phyloP scores from a whole-genome alignment of 2,113 vertebrate species.

The Erythrocercus mccallii region DNA sequence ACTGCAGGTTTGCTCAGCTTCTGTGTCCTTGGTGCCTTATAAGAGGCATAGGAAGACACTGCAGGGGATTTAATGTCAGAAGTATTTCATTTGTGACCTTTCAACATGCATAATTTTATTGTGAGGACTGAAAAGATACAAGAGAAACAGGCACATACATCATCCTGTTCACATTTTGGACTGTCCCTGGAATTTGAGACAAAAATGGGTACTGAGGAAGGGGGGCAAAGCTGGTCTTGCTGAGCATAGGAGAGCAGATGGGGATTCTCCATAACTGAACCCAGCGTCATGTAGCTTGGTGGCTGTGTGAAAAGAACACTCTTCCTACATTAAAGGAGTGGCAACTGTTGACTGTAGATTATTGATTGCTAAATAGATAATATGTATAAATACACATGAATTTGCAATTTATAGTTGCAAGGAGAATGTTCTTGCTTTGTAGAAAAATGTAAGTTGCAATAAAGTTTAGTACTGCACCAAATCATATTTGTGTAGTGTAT shows the following conservation, averaged over 20 bases:
- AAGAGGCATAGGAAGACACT: not conserved
- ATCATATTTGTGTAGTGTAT: not conserved
- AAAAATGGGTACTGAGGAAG: not conserved
- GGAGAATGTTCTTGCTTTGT: not conserved
- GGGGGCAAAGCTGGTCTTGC: not conserved
- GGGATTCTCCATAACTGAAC: not conserved
- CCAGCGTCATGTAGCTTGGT: not conserved
- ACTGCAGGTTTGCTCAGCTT: not conserved
- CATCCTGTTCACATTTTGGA: not conserved
- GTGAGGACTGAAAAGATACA: not conserved
- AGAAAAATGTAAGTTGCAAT: not conserved
- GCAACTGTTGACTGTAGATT: not conserved
- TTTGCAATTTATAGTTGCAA: not conserved
- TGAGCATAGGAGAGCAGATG: not conserved
- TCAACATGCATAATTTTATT: not conserved
- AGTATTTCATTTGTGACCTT: not conserved
- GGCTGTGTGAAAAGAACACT: not conserved
- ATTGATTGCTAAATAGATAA: not conserved
- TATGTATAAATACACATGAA: accelerated
- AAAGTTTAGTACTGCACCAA: not conserved
- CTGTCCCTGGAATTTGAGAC: not conserved
- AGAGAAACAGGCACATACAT: accelerated
- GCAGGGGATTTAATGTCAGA: not conserved
- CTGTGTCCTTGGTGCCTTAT: not conserved
- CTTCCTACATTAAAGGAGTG: not conserved